Conservation (phyloP, 2,888 invertebrate genomes). For the Cryptocheilus praepositus region DNA sequence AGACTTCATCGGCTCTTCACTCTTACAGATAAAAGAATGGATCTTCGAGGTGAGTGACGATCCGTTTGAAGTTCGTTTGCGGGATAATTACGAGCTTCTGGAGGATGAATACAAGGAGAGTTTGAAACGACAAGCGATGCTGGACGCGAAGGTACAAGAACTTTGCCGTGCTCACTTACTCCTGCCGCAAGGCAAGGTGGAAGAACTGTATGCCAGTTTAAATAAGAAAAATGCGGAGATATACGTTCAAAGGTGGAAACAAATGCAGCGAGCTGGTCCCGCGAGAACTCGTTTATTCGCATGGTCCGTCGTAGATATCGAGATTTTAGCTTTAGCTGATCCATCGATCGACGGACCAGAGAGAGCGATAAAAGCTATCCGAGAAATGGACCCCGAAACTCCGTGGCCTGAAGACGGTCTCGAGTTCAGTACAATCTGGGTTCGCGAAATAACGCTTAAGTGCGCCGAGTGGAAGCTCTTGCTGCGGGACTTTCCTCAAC, state of each 20-base stretch:
- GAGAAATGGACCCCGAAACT: conserved; percentile 90
- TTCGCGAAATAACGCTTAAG: conserved; percentile 88
- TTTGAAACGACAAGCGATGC: conserved; percentile 89
- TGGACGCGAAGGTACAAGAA: conserved; percentile 91
- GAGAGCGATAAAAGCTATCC: conserved; percentile 83
- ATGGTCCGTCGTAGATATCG: conserved; percentile 87
- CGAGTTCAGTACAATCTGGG: conserved; percentile 95
- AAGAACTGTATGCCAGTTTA: conserved; percentile 91
- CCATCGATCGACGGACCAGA: conserved; percentile 88
- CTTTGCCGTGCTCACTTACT: conserved; percentile 89
- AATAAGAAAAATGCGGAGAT: conserved; percentile 95
- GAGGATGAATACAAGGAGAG: conserved; percentile 97
- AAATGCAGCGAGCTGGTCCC: conserved; percentile 80
- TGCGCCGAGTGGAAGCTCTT: conserved; percentile 92
- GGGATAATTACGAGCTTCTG: conserved; percentile 95
- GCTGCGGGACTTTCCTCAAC: conserved; percentile 96
- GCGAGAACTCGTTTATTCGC: conserved; percentile 88
- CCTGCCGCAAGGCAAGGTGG: conserved; percentile 89
- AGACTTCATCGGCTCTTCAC: too few relatives aligned
- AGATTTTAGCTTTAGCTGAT: conserved; percentile 88
- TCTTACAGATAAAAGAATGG: conserved; percentile 87
- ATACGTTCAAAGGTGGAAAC: conserved; percentile 92
- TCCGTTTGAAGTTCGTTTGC: conserved; percentile 96
- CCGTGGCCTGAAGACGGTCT: conserved; percentile 94
- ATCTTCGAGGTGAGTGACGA: conserved; percentile 96